Conservation (phyloP, 1,140 invertebrate genomes). For the Apis florea region DNA sequence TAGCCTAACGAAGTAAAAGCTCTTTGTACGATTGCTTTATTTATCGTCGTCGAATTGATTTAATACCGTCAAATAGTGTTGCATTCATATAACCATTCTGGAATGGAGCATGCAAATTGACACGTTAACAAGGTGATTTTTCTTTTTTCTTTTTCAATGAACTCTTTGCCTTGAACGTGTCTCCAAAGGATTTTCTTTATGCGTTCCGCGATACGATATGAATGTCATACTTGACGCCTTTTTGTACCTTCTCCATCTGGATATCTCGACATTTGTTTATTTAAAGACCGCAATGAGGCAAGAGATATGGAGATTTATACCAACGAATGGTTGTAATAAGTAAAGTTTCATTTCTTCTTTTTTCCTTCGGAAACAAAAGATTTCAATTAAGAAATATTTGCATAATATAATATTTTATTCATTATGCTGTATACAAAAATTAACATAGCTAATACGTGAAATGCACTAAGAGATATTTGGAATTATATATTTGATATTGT, state of each 20-base stretch:
- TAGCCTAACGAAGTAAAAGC: neutral
- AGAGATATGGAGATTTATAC: neutral
- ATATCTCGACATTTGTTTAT: neutral
- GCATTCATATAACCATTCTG: neutral
- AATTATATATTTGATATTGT: too few species aligned
- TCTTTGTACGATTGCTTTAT: neutral
- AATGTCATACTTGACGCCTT: neutral
- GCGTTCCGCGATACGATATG: neutral
- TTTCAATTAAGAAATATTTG: too few species aligned
- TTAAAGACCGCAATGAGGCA: neutral
- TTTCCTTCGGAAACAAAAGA: too few species aligned
- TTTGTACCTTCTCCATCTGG: neutral
- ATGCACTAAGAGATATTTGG: too few species aligned
- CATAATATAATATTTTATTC: too few species aligned
- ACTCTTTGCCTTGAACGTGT: neutral
- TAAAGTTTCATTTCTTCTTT: too few species aligned
- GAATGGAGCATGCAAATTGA: slow-evolving; percentile 5
- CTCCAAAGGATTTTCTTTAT: neutral
- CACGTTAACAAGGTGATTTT: neutral
- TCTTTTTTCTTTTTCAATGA: neutral
- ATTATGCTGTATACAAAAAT: too few species aligned
- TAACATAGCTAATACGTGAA: too few species aligned
- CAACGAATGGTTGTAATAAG: too few species aligned
- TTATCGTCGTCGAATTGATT: neutral
- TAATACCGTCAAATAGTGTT: neutral